Evolutionary conservation across 2,113 vertebrate species (phyloP).

Genomic region (Carollia perspicillata): DNA sequence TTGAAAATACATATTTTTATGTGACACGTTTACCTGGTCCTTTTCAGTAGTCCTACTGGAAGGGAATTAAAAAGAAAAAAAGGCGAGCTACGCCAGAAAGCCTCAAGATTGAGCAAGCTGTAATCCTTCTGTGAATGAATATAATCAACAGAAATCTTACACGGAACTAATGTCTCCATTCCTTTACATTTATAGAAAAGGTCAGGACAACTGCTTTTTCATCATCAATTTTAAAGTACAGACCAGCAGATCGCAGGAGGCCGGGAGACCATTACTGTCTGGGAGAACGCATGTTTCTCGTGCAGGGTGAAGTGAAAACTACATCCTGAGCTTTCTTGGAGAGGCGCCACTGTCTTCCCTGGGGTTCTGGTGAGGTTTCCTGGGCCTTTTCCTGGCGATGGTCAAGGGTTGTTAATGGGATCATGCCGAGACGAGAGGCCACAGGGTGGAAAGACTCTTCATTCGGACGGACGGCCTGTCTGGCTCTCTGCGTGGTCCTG

Average conservation of each 20-base stretch:
- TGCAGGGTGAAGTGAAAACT: neutral
- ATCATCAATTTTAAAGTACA: neutral
- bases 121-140: neutral
- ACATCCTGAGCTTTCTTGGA: constrained; percentile 26
- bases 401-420: constrained; percentile 36
- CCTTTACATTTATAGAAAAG: neutral
- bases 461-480: neutral
- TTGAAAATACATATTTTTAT: neutral
- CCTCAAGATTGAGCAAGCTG: neutral
- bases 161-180: neutral
- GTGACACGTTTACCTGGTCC: neutral
- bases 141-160: constrained; percentile 6
- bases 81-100: neutral
- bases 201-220: neutral
- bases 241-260: neutral
- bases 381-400: constrained; percentile 29
- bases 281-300: constrained; percentile 18
- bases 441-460: neutral
- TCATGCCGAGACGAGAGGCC: neutral
- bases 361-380: constrained; percentile 46
- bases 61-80: neutral
- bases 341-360: constrained; percentile 32
- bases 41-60: neutral
- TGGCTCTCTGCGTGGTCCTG: constrained; percentile 62
- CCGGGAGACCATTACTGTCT: neutral